Percentiles rank a stretch among this genome's conserved stretches.
phyloP scores from a whole-genome alignment of 1,140 invertebrate species.

The Zaprionus africanus region DNA sequence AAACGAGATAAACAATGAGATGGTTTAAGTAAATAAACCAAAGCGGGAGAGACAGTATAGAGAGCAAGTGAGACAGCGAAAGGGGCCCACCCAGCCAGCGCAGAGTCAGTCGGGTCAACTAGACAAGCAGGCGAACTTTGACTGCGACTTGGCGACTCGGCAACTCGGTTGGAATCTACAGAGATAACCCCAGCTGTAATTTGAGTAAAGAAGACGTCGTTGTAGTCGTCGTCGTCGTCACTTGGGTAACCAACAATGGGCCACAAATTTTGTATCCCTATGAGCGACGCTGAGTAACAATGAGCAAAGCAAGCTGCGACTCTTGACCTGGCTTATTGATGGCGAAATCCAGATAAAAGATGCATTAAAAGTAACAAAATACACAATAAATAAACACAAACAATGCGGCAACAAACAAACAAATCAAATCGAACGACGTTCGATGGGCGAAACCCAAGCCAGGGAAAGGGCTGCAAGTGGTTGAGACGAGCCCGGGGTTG shows the following conservation, averaged over 20 bases:
- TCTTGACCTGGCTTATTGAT: conserved; percentile 63
- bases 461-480: neutral
- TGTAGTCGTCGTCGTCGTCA: conserved; percentile 37
- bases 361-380: conserved; percentile 82
- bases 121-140: conserved; percentile 49
- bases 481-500: neutral
- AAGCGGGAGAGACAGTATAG: neutral
- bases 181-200: conserved; percentile 75
- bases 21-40: conserved; percentile 36
- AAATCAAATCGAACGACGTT: conserved; percentile 78
- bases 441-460: conserved; percentile 5
- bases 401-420: conserved; percentile 72
- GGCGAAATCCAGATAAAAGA: conserved; percentile 81
- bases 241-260: conserved; percentile 67
- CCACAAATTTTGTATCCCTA: conserved; percentile 78
- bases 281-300: conserved; percentile 46
- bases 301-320: conserved; percentile 10
- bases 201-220: conserved; percentile 77
- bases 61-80: neutral
- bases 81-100: conserved; percentile 25
- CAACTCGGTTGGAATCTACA: conserved; percentile 44
- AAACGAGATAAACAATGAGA: conserved; percentile 41
- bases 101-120: conserved; percentile 50
- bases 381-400: conserved; percentile 79
- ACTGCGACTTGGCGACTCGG: conserved; percentile 51